phyloP scores from a whole-genome alignment of 64 coral and sea anemone genomes.

The Dendronephthya gigantea region DNA sequence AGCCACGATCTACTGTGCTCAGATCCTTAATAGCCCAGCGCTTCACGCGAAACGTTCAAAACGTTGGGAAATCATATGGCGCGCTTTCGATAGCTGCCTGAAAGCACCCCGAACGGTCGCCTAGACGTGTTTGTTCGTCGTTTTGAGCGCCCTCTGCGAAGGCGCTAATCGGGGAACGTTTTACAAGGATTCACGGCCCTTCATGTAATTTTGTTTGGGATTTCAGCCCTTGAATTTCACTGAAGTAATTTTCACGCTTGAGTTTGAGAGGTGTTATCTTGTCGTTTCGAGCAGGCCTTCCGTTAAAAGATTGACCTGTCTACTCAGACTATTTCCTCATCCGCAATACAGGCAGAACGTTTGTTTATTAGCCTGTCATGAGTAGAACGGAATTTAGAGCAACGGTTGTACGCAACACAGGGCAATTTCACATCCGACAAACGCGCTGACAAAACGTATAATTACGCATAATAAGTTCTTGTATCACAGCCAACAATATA shows the following conservation, averaged over 20 bases:
- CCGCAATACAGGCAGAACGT: neutral
- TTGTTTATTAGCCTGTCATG: neutral
- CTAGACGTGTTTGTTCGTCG: no score
- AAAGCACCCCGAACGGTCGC: neutral
- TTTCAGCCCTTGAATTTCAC: neutral
- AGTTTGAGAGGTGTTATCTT: neutral
- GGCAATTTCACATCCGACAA: neutral
- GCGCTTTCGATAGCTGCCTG: neutral
- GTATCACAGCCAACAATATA: neutral
- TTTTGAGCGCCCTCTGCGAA: no score
- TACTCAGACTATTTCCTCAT: neutral
- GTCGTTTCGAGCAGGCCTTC: neutral
- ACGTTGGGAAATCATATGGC: neutral
- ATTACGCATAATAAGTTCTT: neutral
- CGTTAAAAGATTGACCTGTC: neutral
- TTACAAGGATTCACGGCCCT: neutral
- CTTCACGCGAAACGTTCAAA: neutral
- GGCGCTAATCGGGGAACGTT: no score
- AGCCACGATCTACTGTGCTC: neutral
- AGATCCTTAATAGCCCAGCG: neutral
- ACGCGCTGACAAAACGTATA: neutral
- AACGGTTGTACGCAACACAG: neutral
- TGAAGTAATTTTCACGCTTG: conserved; percentile 7
- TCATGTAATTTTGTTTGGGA: neutral
- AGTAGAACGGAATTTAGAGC: neutral